Base-by-base conservation (phyloP, 2,797 vertebrate genomes). In the Siniperca undulata region DNA sequence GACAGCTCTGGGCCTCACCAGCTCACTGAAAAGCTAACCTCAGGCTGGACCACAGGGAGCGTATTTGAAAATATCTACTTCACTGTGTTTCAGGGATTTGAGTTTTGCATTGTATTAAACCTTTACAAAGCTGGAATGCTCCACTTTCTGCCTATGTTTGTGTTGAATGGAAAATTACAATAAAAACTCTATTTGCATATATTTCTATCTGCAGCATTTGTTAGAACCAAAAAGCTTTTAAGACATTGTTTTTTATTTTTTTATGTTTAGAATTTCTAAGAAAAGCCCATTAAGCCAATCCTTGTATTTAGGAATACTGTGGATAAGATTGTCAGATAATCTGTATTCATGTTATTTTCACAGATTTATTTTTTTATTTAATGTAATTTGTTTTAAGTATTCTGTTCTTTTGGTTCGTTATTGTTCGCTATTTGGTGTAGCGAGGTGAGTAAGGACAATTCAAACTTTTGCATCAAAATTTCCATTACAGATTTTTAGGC, bases 1-100 rank as follows among this genome's bases (percentile, higher is more conserved):
- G 92, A 94, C 90, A 94, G 92, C 88, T 90, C 82, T 36, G 67
- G 62, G 81, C 74, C 86, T 89, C 84, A 81, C 70, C 20, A 74
- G 91, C 87, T 92, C 91, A 91, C 60, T 17, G 62, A 27, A 38
- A 56, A 89, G 83, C 76, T 89, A 68, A 91, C 87, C 86, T 91
- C 70, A 78, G 82, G 80, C 77, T 53, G 81, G 89, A 80, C 78
- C 56, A 24, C 78, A 66, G 77, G 67, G 68, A 42, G 50, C 68
- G 24, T 17, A 65, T 69, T 38, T 38, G 73, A 68, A 68, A 61
- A 50, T 7, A 30, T 46, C 62, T 36, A 17, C 48, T 48, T 65
- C 67, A 67, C 55, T 77, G 64, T 67, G 42, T 70, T 30, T 46
- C 2, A 5, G 59, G 19, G 1, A 36, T 72, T 76, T 55, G 16